These are phyloP conservation scores for Periophthalmodon schlosseri DNA, from an alignment of 2,113 vertebrate genomes.

Conservation along the genomic window DNA sequence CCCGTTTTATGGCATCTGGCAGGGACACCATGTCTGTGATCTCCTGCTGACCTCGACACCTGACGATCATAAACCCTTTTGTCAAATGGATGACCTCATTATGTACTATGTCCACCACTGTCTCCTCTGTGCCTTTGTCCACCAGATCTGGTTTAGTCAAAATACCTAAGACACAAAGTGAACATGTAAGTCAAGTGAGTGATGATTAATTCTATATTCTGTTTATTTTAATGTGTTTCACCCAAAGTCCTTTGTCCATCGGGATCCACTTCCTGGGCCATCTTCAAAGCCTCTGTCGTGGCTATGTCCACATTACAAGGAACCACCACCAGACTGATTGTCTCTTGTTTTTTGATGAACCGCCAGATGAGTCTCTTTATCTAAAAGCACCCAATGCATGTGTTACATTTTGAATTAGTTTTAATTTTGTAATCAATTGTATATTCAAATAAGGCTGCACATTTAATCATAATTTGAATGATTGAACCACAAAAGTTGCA, in stretches of 20 bases:
- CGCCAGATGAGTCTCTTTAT: constrained; percentile 82
- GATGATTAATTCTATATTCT: background rate
- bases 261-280: constrained; percentile 88
- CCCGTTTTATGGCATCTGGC: constrained; percentile 75
- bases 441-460: background rate
- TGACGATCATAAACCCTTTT: constrained; percentile 93
- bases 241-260: constrained; percentile 87
- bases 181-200: background rate
- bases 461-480: background rate
- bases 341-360: constrained; percentile 84
- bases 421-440: background rate
- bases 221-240: constrained; percentile 18
- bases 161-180: constrained; percentile 75
- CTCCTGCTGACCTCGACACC: constrained; percentile 85
- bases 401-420: background rate
- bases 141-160: constrained; percentile 90
- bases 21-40: constrained; percentile 76
- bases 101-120: constrained; percentile 72
- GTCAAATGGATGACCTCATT: constrained; percentile 81
- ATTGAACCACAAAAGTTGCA: too few relatives aligned
- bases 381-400: constrained; percentile 56
- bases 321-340: constrained; percentile 87
- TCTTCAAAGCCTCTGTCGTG: constrained; percentile 89
- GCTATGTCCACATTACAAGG: constrained; percentile 90
- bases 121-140: constrained; percentile 83